phyloP scores from a whole-genome alignment of 2,888 invertebrate genomes.

The Gordius sp. region DNA sequence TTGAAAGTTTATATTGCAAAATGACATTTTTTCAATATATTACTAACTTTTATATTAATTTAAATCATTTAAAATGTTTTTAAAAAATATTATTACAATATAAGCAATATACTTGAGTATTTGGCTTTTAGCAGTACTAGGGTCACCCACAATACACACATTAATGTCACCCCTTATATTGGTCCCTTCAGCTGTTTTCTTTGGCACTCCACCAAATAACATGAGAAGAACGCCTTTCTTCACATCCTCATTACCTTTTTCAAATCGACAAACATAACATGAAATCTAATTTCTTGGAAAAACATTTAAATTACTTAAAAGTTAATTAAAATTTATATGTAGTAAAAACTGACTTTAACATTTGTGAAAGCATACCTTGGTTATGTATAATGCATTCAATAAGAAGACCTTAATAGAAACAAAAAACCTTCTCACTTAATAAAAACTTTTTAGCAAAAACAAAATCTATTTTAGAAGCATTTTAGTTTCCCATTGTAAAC shows the following conservation, averaged over 20 bases:
- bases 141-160: constrained; percentile 90
- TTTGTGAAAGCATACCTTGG: too few relatives aligned
- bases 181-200: constrained; percentile 65
- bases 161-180: constrained; percentile 81
- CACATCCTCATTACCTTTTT: constrained; percentile 72
- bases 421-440: too few relatives aligned
- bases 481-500: too few relatives aligned
- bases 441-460: too few relatives aligned
- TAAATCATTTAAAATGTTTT: constrained; percentile 15
- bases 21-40: constrained; percentile 15
- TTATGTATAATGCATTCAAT: too few relatives aligned
- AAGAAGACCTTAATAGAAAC: too few relatives aligned
- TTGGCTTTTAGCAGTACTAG: constrained; percentile 91
- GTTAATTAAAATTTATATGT: too few relatives aligned
- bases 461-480: too few relatives aligned
- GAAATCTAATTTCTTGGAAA: too few relatives aligned
- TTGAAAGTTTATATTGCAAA: not conserved
- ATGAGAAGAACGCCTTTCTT: constrained; percentile 62
- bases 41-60: not conserved
- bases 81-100: constrained; percentile 14
- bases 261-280: too few relatives aligned
- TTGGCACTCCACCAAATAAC: constrained; percentile 85
- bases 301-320: too few relatives aligned
- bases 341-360: too few relatives aligned
- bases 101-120: constrained; percentile 55